Percentiles rank a stretch among this genome's conserved stretches.
Evolutionary conservation across 2,888 invertebrate genomes (phyloP).

Genomic region (Scelioninae gen. 1): DNA sequence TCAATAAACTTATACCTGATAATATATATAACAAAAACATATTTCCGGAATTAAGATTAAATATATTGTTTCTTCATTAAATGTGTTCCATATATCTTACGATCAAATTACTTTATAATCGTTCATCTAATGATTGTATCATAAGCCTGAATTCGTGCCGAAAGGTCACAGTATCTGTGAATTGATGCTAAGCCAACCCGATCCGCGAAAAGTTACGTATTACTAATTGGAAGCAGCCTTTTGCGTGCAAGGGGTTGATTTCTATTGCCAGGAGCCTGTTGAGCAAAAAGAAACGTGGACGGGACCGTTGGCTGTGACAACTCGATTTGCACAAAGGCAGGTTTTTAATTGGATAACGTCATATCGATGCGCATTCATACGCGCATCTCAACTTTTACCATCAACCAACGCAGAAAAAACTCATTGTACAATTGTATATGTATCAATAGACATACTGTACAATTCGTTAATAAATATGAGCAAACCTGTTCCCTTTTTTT

Average conservation of each 20-base stretch:
- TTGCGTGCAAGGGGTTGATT: conserved; percentile 73
- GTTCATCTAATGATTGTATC: conserved; percentile 1
- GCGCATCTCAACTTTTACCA: conserved; percentile 79
- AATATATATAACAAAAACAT: no score
- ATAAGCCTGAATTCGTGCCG: conserved; percentile 23
- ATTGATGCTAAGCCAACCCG: conserved; percentile 69
- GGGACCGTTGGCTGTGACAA: conserved; percentile 74
- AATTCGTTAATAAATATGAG: conserved; percentile 75
- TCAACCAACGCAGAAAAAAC: conserved; percentile 73
- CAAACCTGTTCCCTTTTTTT: conserved; percentile 65
- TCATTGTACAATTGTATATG: conserved; percentile 73
- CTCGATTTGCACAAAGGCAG: conserved; percentile 78
- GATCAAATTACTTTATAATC: background rate
- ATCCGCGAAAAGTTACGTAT: conserved; percentile 74
- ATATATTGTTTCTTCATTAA: no score
- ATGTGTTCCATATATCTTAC: background rate
- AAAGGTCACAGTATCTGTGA: conserved; percentile 49
- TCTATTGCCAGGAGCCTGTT: conserved; percentile 71
- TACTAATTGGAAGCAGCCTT: conserved; percentile 78
- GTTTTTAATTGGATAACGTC: conserved; percentile 83
- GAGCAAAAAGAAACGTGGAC: conserved; percentile 61
- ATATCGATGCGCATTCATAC: conserved; percentile 79
- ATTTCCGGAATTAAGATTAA: no score
- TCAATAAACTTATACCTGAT: no score
- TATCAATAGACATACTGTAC: conserved; percentile 76